These are phyloP conservation scores for Nibea albiflora DNA, from an alignment of 2,113 vertebrate genomes.

Conservation along the genomic window DNA sequence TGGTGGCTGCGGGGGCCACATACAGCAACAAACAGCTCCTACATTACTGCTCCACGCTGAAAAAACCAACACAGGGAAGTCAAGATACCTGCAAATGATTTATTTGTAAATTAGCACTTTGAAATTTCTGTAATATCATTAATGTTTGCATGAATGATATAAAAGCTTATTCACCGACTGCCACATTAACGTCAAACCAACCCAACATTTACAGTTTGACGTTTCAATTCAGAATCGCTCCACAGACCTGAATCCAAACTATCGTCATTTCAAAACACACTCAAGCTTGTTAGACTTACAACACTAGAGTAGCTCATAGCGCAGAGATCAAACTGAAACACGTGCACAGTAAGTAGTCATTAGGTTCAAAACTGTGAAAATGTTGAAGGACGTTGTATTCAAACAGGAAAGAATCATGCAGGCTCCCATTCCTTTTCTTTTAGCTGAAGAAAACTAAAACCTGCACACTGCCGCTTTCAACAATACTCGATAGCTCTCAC, in stretches of 20 bases:
- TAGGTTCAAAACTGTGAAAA: background rate
- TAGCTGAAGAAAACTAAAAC: background rate
- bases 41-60: no score
- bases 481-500: constrained; percentile 34
- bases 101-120: constrained; percentile 25
- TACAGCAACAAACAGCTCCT: no score
- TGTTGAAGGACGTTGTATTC: background rate
- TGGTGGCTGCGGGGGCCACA: no score
- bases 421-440: background rate
- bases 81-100: constrained; percentile 9
- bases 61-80: background rate
- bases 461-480: background rate
- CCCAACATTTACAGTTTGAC: background rate
- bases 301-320: background rate
- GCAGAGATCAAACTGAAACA: background rate
- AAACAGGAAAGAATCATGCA: background rate
- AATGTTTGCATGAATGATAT: background rate
- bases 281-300: background rate
- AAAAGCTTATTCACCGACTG: background rate
- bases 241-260: background rate
- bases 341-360: background rate
- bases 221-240: background rate
- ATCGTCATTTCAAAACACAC: background rate
- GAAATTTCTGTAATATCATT: background rate
- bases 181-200: background rate